Percentiles rank a stretch among this genome's conserved stretches.
Conservation (phyloP, 2,888 invertebrate species). For the Eupeodes luniger region DNA sequence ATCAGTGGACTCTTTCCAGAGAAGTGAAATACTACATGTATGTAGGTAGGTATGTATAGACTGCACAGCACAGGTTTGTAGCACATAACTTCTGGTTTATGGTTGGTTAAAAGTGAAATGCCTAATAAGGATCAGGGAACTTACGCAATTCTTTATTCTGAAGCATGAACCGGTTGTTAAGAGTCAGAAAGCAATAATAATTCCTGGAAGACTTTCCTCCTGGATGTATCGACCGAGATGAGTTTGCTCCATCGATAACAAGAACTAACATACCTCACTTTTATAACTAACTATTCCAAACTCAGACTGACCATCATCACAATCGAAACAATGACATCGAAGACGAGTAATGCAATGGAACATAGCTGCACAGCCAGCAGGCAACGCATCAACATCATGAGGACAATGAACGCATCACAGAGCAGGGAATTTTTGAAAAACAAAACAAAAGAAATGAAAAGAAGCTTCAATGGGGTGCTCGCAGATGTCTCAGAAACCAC, state of each 20-base stretch:
- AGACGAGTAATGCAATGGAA: constrained; percentile 29
- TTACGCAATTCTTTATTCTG: constrained; percentile 65
- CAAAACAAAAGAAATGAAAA: background rate
- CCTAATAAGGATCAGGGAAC: constrained; percentile 70
- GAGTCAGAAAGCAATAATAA: constrained; percentile 13
- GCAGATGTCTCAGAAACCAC: constrained; percentile 58
- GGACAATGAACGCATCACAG: constrained; percentile 69
- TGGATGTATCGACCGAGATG: background rate
- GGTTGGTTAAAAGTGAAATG: constrained; percentile 70
- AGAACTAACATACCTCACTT: constrained; percentile 45
- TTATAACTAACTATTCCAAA: background rate
- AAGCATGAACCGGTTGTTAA: constrained; percentile 58
- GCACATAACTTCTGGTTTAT: constrained; percentile 33
- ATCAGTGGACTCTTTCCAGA: constrained; percentile 50
- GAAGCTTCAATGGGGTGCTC: constrained; percentile 28
- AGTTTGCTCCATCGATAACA: constrained; percentile 49
- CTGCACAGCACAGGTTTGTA: too few species aligned
- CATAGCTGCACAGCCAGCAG: background rate
- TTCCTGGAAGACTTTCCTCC: constrained; percentile 65
- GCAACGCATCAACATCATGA: background rate
- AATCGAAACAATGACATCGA: constrained; percentile 48
- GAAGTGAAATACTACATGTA: constrained; percentile 18
- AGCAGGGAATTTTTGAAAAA: constrained; percentile 19
- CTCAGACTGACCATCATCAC: constrained; percentile 33
- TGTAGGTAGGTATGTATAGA: too few species aligned